Conservation (phyloP, 2,113 vertebrate genomes). For the Cromileptes altivelis region DNA sequence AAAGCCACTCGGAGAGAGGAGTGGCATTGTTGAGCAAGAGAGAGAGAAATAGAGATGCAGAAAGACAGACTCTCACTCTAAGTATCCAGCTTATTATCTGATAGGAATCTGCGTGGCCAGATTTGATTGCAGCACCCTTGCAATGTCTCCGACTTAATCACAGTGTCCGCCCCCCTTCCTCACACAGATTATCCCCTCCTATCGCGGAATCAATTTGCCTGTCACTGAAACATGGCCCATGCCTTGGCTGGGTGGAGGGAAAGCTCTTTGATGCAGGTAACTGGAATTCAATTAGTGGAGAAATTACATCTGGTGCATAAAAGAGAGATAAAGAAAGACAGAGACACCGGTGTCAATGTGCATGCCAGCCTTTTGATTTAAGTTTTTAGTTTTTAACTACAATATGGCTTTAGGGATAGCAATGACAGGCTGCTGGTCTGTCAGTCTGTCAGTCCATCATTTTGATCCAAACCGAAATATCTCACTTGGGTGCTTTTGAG, state of each 20-base stretch:
- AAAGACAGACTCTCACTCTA: slow-evolving; percentile 29
- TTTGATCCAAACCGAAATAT: background rate
- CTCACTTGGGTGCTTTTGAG: background rate
- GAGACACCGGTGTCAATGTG: background rate
- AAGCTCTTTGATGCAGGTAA: slow-evolving; percentile 68
- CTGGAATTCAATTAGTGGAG: slow-evolving; percentile 56
- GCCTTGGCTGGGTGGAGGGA: slow-evolving; percentile 11
- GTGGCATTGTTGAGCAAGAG: slow-evolving; percentile 33
- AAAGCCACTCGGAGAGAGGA: slow-evolving; percentile 18
- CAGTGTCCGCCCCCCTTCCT: slow-evolving; percentile 15
- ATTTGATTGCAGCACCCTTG: slow-evolving; percentile 45
- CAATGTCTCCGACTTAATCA: slow-evolving; percentile 70
- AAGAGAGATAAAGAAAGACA: slow-evolving; percentile 9
- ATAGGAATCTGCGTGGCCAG: slow-evolving; percentile 60
- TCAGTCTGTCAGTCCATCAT: background rate
- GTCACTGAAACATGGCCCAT: slow-evolving; percentile 62
- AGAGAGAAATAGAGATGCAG: slow-evolving; percentile 36
- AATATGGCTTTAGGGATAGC: background rate
- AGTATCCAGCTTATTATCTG: slow-evolving; percentile 70
- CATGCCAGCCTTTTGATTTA: background rate
- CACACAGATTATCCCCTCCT: slow-evolving; percentile 51
- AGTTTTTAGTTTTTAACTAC: background rate
- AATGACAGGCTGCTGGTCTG: background rate
- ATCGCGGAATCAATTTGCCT: slow-evolving; percentile 70
- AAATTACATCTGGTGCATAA: slow-evolving; percentile 44